Conservation (phyloP, 2,113 vertebrate genomes). For the Rhabdomys dilectus region DNA sequence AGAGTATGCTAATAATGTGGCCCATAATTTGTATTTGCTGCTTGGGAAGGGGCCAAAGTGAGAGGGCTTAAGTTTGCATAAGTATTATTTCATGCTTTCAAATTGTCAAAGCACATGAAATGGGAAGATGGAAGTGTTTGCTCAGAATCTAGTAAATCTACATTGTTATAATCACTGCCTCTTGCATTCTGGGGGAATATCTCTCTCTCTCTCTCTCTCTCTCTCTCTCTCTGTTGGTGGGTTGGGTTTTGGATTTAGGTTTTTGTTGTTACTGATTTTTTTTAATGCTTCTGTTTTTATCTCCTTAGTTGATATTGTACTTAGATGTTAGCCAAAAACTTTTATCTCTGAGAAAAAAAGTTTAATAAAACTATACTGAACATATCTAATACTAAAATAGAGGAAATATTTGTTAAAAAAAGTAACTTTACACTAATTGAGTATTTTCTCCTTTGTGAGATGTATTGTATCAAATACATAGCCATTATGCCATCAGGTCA, state of each 20-base stretch:
- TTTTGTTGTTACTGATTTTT: background rate
- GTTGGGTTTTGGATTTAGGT: no score
- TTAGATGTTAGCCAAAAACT: conserved; percentile 47
- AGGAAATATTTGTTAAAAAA: conserved; percentile 30
- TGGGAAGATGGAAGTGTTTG: conserved; percentile 36
- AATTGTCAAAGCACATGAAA: conserved; percentile 14
- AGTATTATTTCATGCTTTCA: conserved; percentile 47
- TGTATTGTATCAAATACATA: conserved; percentile 66
- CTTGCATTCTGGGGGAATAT: background rate
- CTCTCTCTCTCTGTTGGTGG: background rate
- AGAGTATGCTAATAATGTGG: conserved; percentile 39
- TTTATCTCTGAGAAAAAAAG: conserved; percentile 15
- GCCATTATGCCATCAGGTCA: conserved; percentile 22
- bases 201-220: conserved; percentile 20
- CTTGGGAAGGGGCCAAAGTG: conserved; percentile 35
- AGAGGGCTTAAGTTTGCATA: conserved; percentile 48
- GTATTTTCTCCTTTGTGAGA: background rate
- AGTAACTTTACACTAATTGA: conserved; percentile 2
- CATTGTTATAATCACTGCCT: conserved; percentile 50
- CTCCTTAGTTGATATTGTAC: conserved; percentile 59
- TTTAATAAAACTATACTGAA: conserved; percentile 47
- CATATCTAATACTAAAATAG: conserved; percentile 44
- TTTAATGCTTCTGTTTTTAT: conserved; percentile 60
- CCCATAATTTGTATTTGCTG: conserved; percentile 21
- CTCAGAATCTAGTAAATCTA: conserved; percentile 8